Percentiles rank a stretch among this genome's conserved stretches.
Evolutionary conservation across 2,888 invertebrate genomes (phyloP).

Genomic region (Cantharis lateralis): DNA sequence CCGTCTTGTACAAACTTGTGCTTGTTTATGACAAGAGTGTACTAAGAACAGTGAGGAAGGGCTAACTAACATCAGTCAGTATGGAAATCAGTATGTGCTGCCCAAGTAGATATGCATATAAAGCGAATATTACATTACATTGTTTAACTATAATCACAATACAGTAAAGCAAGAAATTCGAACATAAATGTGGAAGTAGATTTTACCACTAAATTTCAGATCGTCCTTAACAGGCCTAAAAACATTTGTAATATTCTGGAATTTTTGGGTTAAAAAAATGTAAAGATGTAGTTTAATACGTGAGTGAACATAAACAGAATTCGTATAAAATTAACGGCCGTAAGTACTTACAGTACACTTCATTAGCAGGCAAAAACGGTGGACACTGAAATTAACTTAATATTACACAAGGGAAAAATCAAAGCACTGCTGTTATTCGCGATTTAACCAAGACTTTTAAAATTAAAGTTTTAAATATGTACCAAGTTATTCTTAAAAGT

Average conservation of each 20-base stretch:
- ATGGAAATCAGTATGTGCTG: slow-evolving; percentile 51
- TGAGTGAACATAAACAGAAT: neutral
- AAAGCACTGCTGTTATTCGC: neutral
- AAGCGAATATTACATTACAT: slow-evolving; percentile 36
- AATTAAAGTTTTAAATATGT: neutral
- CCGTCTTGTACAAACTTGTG: slow-evolving; percentile 48
- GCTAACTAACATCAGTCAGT: slow-evolving; percentile 53
- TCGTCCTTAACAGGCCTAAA: neutral
- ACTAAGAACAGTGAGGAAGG: slow-evolving; percentile 49
- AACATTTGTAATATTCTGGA: neutral
- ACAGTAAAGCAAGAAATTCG: slow-evolving; percentile 1
- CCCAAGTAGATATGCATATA: slow-evolving; percentile 35
- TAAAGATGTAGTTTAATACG: neutral
- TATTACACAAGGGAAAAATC: slow-evolving; percentile 15
- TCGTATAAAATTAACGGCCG: slow-evolving; percentile 18
- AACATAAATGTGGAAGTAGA: neutral
- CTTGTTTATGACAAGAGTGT: slow-evolving; percentile 45
- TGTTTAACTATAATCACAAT: slow-evolving; percentile 14
- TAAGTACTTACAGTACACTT: slow-evolving; percentile 18
- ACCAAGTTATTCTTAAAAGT: neutral
- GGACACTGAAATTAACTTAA: slow-evolving; percentile 21
- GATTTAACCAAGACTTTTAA: neutral
- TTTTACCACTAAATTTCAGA: neutral
- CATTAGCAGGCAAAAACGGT: slow-evolving; percentile 20
- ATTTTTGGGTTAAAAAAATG: neutral